Evolutionary conservation across 2,113 vertebrate species (phyloP).

Genomic region (Erythrocercus mccallii): DNA sequence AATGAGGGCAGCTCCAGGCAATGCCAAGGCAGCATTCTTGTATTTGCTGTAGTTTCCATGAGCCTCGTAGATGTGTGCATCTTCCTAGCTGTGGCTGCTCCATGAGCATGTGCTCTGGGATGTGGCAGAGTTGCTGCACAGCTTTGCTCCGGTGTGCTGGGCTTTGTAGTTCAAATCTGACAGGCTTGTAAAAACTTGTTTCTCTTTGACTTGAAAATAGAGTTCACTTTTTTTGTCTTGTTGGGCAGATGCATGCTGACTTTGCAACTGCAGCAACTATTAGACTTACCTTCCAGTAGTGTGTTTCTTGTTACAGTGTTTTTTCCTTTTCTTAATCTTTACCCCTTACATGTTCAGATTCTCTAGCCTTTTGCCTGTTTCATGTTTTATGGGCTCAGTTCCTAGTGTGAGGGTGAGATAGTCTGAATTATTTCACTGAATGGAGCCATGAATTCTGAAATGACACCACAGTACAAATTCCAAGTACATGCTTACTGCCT

Average conservation of each 20-base stretch:
- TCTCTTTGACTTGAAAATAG: not conserved
- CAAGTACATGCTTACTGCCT: not conserved
- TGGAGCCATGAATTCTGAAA: not conserved
- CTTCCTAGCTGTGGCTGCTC: not conserved
- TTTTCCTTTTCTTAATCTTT: not conserved
- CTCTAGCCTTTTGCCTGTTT: not conserved
- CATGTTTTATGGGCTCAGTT: not conserved
- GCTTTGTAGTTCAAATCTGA: not conserved
- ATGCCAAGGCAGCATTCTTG: not conserved
- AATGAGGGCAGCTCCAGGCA: not conserved
- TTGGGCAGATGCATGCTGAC: not conserved
- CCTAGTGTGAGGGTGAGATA: not conserved
- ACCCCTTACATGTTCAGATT: not conserved
- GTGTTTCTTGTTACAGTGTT: not conserved
- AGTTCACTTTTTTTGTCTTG: not conserved
- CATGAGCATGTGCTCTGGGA: not conserved
- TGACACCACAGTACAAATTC: not conserved
- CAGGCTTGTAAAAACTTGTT: not conserved
- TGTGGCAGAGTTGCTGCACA: fast-evolving
- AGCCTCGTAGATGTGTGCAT: fast-evolving
- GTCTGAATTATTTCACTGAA: not conserved
- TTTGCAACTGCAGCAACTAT: not conserved
- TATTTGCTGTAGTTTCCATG: not conserved
- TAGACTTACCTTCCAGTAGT: not conserved
- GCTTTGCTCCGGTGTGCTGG: fast-evolving